phyloP scores from a whole-genome alignment of 2,797 vertebrate genomes.

The Sebastes matsubarae region DNA sequence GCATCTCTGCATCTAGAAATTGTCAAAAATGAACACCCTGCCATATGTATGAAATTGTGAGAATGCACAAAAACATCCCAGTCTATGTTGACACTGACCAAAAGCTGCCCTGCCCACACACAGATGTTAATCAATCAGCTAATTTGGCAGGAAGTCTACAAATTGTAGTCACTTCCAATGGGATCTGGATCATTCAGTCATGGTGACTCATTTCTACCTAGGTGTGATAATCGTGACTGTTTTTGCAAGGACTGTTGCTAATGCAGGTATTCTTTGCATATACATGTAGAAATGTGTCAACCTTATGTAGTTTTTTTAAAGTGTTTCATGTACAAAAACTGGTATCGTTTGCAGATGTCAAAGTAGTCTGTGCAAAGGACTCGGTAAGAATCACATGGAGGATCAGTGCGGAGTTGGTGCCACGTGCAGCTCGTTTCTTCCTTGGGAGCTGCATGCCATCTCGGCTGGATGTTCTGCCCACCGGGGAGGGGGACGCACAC shows the following conservation, averaged over 20 bases:
- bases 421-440: slow-evolving; percentile 67
- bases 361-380: slow-evolving; percentile 57
- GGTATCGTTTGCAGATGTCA: slow-evolving; percentile 60
- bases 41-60: not conserved
- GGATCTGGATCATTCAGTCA: not conserved
- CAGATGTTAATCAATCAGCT: slow-evolving; percentile 62
- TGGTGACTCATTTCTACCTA: slow-evolving; percentile 37
- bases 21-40: not conserved
- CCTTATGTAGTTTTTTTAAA: no score
- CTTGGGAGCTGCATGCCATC: slow-evolving; percentile 77
- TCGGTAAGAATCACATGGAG: slow-evolving; percentile 68
- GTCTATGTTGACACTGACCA: no score
- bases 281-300: not conserved
- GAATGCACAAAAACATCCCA: not conserved
- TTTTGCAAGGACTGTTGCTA: slow-evolving; percentile 3
- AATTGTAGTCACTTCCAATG: not conserved
- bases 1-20: not conserved
- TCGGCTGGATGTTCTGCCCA: slow-evolving; percentile 12
- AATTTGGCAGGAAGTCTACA: slow-evolving; percentile 51
- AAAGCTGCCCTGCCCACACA: not conserved
- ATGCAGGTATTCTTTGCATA: slow-evolving; percentile 36
- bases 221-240: slow-evolving; percentile 30
- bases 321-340: not conserved
- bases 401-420: slow-evolving; percentile 42
- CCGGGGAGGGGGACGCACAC: slow-evolving; percentile 41